A percentile compares a stretch with the other conserved stretches of the same genome.
These are phyloP conservation scores for Pristionchus entomophagus DNA, from an alignment of 2,888 invertebrate species.

Conservation along the genomic window DNA sequence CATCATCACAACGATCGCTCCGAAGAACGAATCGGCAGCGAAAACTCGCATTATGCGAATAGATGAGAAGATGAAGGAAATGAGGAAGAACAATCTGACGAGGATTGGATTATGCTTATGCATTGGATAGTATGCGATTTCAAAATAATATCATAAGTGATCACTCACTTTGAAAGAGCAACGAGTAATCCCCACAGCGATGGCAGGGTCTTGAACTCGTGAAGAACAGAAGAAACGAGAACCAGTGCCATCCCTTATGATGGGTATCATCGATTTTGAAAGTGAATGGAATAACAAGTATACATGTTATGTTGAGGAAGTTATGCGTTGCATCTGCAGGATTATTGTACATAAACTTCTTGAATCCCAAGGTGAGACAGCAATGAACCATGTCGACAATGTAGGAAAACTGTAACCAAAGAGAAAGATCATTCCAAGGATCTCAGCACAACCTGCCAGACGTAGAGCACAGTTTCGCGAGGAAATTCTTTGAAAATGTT, in stretches of 20 bases:
- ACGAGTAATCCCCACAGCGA: conserved; percentile 4
- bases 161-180: neutral
- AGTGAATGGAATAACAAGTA: neutral
- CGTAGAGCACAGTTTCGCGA: neutral
- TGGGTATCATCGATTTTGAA: neutral
- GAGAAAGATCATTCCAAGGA: no score
- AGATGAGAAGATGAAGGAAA: conserved; percentile 62
- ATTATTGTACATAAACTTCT: neutral
- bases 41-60: conserved; percentile 61
- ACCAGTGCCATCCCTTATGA: conserved; percentile 16
- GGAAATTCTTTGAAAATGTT: neutral
- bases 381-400: conserved; percentile 8
- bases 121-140: neutral
- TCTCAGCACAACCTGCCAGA: conserved; percentile 1
- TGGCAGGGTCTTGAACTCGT: neutral
- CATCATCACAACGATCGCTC: conserved; percentile 57
- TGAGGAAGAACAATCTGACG: conserved; percentile 44
- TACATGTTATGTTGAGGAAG: neutral
- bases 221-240: neutral
- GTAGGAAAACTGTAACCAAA: neutral
- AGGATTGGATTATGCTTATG: neutral
- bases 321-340: conserved; percentile 24
- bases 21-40: conserved; percentile 62
- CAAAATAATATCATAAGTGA: neutral
- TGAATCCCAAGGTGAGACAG: neutral